Evolutionary conservation across 2,888 invertebrate species (phyloP), one percentile per base, ranked within the genome.

Genomic region (Hoplodrina ambigua): DNA sequence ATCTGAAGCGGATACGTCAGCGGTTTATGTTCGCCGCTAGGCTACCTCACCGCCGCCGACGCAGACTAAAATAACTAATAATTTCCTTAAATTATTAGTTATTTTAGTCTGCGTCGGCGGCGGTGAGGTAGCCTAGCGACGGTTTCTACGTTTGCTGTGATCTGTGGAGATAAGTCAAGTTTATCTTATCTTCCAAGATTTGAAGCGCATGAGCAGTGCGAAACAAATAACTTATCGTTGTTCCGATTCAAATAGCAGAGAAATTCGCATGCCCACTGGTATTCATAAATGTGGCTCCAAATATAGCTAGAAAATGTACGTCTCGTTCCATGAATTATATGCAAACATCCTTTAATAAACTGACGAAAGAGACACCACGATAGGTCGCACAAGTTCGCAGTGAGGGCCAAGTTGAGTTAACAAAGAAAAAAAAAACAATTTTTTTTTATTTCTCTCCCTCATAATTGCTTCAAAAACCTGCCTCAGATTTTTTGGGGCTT

Each of bases 71-170:
- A n/a, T n/a, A n/a, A n/a, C n/a, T n/a, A n/a, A n/a, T n/a, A n/a
- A n/a, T n/a, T n/a, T n/a, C n/a, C n/a, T n/a, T n/a, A n/a, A n/a
- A 25, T 25, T 25, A 72, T 69, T 55, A 37, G 69, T 72, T 80
- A 82, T 82, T 80, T 82, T 59, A 15, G 52, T 64, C 15, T 19
- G 30, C 15, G 69, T 53, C 19, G 68, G 78, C 44, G 67, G 41
- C 65, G 30, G 19, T n/a, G 53, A 75, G 25, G 30, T 41, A 52
- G 41, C 56, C 54, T 53, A 53, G 44, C 54, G 56, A 33, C 25
- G n/a, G 44, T 50, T 52, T 63, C 30, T 37, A 41, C 41, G 5
- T n/a, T 41, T 13, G 44, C 57, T 65, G 20, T 13, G 44, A 41
- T 70, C 50, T 49, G 57, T 13, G 7, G 17, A 64, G 44, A 67